Evolutionary conservation across 1,140 invertebrate species (phyloP), one percentile per base, ranked within the genome.

Genomic region (Phenacoccus solenopsis): DNA sequence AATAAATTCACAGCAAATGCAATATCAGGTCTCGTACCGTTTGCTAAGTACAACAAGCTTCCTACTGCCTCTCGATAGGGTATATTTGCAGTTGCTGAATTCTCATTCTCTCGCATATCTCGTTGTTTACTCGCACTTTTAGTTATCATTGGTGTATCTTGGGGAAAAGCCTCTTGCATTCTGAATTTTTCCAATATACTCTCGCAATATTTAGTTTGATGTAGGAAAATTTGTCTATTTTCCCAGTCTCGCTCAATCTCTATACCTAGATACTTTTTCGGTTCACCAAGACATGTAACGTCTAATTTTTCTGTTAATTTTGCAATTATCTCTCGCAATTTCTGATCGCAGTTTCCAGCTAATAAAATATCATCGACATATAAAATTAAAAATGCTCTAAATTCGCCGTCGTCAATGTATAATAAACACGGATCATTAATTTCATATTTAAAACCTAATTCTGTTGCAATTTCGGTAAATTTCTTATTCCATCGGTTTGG

Each of bases 1-100:
- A 78, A 71, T 1, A 56, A 72, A 69, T 74, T 76, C 25, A 77
- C 76, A 3, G 77, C 74, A 75, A 74, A 79, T 5, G 74, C 13
- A n/a, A 81, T 77, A 71, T 81, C 78, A n/a, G 79, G 79, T 70
- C 78, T 72, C 4, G 79, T 79, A 49, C 69, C 74, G 1, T 74
- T 28, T 0, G 78, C 57, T 2, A 78, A 12, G 69, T 78, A 81
- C 56, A 80, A 73, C 5, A 81, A 70, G 1, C 75, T 57, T 22
- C 79, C 77, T 3, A 81, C 73, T 0, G 76, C 68, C 68, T 79
- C 76, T 20, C 75, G 67, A 71, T 76, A 80, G 2, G 75, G 75
- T n/a, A n/a, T n/a, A n/a, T n/a, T n/a, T n/a, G n/a, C n/a, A n/a
- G n/a, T n/a, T n/a, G n/a, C n/a, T n/a, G n/a, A n/a, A n/a, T n/a